A percentile compares a stretch with the other conserved stretches of the same genome.
phyloP scores from a whole-genome alignment of 1,140 invertebrate species.

The Callitettix versicolor region DNA sequence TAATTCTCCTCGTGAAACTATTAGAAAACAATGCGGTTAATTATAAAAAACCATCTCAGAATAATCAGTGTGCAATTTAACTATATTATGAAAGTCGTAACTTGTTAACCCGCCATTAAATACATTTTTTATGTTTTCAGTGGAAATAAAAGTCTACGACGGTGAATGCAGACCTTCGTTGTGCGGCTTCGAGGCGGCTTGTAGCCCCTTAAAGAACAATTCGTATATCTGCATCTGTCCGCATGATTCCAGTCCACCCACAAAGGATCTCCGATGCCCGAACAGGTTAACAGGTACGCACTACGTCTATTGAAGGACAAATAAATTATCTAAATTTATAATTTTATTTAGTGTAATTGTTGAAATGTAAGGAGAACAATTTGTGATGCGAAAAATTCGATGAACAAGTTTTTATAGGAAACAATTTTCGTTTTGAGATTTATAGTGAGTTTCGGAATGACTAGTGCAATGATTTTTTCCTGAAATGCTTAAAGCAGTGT shows the following conservation, averaged over 20 bases:
- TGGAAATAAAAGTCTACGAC: no score
- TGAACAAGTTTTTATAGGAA: neutral
- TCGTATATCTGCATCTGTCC: conserved; percentile 52
- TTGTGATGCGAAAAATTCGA: neutral
- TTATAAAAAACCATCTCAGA: no score
- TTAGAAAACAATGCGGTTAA: no score
- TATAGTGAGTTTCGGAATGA: no score
- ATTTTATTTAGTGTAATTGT: conserved; percentile 2
- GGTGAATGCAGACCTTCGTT: conserved; percentile 39
- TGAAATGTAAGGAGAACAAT: neutral
- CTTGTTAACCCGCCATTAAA: no score
- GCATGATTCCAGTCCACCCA: conserved; percentile 46
- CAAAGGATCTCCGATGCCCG: conserved; percentile 48
- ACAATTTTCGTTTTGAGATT: no score
- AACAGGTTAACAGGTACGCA: conserved; percentile 42
- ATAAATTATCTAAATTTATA: conserved; percentile 8
- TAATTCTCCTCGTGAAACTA: no score
- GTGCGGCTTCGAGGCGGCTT: conserved; percentile 51
- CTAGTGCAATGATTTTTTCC: no score
- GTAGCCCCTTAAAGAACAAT: conserved; percentile 37
- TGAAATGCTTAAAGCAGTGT: no score
- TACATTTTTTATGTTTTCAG: no score
- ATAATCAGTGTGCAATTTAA: no score
- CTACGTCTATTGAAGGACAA: neutral
- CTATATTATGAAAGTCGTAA: no score